Conservation (phyloP, 92 coral and sea anemone species). For the Bergia puertoricense region DNA sequence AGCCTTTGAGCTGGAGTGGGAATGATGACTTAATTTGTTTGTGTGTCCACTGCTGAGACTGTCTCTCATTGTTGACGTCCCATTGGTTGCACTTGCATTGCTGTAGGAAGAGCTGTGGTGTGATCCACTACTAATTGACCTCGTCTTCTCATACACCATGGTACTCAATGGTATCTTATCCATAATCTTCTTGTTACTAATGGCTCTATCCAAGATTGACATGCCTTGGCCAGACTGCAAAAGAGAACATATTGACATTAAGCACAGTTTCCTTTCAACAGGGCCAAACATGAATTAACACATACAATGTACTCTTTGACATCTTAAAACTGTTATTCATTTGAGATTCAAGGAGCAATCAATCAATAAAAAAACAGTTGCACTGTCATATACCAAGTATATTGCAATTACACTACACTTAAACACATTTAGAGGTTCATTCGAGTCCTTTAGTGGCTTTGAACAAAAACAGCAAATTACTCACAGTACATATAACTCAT, state of each 20-base stretch:
- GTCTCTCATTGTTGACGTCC: constrained; percentile 54
- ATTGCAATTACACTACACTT: too few species aligned
- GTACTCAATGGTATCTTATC: constrained; percentile 71
- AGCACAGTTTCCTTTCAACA: not conserved
- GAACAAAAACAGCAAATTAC: too few species aligned
- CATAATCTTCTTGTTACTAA: constrained; percentile 64
- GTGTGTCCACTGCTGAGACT: constrained; percentile 67
- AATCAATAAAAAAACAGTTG: too few species aligned
- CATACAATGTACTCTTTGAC: too few species aligned
- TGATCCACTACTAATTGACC: constrained; percentile 38
- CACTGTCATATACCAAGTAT: too few species aligned
- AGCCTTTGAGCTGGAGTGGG: constrained; percentile 48
- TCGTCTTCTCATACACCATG: constrained; percentile 61
- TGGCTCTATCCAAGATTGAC: constrained; percentile 84
- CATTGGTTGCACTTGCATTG: constrained; percentile 62
- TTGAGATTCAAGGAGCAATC: too few species aligned
- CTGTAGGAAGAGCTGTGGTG: constrained; percentile 51
- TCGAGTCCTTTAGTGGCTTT: too few species aligned
- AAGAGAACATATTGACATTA: not conserved
- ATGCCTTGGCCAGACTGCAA: constrained; percentile 37
- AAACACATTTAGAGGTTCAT: too few species aligned
- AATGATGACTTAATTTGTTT: constrained; percentile 50
- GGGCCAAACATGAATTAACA: not conserved
- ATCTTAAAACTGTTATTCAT: too few species aligned
- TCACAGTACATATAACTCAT: too few species aligned